Percentiles rank a stretch among this genome's conserved stretches.
These are phyloP conservation scores for Neolamprologus modestus DNA, from an alignment of 2,113 vertebrate species.

Conservation along the genomic window DNA sequence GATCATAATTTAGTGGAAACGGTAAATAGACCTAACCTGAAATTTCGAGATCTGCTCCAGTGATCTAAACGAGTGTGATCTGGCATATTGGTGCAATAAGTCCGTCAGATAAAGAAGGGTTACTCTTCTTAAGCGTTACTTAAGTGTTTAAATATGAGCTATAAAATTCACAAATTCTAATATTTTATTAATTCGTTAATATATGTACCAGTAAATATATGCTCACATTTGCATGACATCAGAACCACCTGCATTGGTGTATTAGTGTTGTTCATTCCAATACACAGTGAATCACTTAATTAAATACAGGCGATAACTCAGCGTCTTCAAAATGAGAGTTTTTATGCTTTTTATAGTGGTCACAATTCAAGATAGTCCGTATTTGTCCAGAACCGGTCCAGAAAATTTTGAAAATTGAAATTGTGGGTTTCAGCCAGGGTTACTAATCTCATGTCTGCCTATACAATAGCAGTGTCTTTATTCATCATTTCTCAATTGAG, in stretches of 20 bases:
- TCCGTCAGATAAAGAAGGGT: background rate
- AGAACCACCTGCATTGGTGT: accelerated
- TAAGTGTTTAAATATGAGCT: background rate
- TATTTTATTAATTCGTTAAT: background rate
- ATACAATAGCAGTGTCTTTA: background rate
- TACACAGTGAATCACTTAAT: background rate
- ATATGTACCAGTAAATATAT: background rate
- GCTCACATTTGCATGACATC: background rate
- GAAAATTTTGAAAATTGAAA: background rate
- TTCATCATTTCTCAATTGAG: background rate
- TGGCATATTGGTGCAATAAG: background rate
- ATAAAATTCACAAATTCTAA: background rate
- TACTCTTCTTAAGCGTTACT: background rate
- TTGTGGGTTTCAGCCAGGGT: background rate
- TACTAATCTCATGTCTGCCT: background rate
- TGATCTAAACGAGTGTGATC: background rate
- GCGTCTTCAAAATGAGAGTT: background rate
- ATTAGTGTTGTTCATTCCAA: background rate
- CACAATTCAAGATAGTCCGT: background rate
- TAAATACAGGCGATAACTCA: background rate
- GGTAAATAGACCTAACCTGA: background rate
- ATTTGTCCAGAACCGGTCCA: accelerated
- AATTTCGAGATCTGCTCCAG: background rate
- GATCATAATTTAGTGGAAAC: background rate
- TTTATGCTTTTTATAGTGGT: background rate